phyloP scores from a whole-genome alignment of 1,140 invertebrate species.

The Zaprionus inermis region DNA sequence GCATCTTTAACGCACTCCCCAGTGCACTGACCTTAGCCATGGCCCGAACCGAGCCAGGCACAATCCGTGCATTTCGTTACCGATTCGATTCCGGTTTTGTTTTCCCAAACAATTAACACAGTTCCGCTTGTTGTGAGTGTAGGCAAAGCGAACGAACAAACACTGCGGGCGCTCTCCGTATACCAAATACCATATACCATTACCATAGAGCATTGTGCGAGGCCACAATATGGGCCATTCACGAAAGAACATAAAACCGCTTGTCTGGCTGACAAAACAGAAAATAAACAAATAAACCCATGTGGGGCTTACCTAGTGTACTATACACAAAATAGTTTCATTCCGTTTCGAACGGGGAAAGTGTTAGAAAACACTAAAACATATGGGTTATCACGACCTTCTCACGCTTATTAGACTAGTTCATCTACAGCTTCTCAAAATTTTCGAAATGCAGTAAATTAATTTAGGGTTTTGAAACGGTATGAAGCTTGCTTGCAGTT shows the following conservation, averaged over 20 bases:
- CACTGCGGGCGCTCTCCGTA: slow-evolving; percentile 25
- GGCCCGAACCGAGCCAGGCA: background rate
- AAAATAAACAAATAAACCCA: slow-evolving; percentile 29
- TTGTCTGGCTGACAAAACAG: slow-evolving; percentile 19
- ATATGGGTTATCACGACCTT: slow-evolving; percentile 57
- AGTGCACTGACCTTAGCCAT: slow-evolving; percentile 80
- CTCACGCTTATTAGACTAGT: slow-evolving; percentile 45
- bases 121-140: slow-evolving; percentile 32
- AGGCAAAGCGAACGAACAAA: slow-evolving; percentile 54
- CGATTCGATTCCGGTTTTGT: slow-evolving; percentile 40
- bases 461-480: no score
- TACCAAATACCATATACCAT: slow-evolving; percentile 8
- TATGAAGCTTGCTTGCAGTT: background rate
- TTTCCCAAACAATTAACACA: slow-evolving; percentile 68
- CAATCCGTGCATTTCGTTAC: slow-evolving; percentile 32
- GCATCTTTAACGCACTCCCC: slow-evolving; percentile 53
- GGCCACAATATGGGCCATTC: slow-evolving; percentile 76
- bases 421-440: background rate
- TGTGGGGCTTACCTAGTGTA: background rate
- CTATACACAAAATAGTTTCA: background rate
- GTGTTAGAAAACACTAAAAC: background rate
- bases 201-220: slow-evolving; percentile 28
- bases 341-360: background rate
- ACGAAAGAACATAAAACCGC: slow-evolving; percentile 44
- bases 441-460: no score